These are phyloP conservation scores for Parasteatoda tepidariorum DNA, from an alignment of 1,140 invertebrate genomes.

Conservation along the genomic window DNA sequence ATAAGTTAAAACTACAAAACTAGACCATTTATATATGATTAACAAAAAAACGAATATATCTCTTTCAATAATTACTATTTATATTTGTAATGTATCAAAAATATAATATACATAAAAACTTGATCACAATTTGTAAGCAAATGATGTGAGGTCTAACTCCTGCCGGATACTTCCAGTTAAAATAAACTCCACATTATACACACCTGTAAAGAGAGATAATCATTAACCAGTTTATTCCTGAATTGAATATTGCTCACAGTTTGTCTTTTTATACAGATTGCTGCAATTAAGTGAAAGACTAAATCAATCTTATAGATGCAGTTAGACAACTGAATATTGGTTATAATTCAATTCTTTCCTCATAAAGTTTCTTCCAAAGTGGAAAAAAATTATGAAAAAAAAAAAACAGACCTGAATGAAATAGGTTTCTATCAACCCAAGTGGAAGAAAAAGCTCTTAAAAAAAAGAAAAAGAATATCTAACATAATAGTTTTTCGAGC, in stretches of 20 bases:
- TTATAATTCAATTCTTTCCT: not conserved
- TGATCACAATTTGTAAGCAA: slow-evolving; percentile 23
- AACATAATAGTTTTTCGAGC: too few relatives aligned
- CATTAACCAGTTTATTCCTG: not conserved
- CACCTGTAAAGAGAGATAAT: slow-evolving; percentile 67
- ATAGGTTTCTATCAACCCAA: too few relatives aligned
- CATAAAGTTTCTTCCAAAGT: not conserved
- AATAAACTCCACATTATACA: slow-evolving; percentile 72
- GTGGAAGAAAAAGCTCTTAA: too few relatives aligned
- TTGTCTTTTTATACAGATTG: too few relatives aligned
- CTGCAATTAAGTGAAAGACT: not conserved
- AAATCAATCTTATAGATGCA: not conserved
- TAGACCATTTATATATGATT: too few relatives aligned
- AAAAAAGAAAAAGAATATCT: too few relatives aligned
- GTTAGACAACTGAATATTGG: not conserved
- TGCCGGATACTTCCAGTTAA: slow-evolving; percentile 71
- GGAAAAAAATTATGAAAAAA: not conserved
- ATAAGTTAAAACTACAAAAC: too few relatives aligned
- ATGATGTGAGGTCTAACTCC: slow-evolving; percentile 67
- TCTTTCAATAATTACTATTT: too few relatives aligned
- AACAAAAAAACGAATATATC: too few relatives aligned
- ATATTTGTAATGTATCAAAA: too few relatives aligned
- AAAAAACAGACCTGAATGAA: too few relatives aligned
- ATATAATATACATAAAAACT: too few relatives aligned
- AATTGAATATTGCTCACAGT: not conserved